Evolutionary conservation across 1,140 invertebrate species (phyloP), one percentile per base, ranked within the genome.

Genomic region (Drosophila bifasciata): DNA sequence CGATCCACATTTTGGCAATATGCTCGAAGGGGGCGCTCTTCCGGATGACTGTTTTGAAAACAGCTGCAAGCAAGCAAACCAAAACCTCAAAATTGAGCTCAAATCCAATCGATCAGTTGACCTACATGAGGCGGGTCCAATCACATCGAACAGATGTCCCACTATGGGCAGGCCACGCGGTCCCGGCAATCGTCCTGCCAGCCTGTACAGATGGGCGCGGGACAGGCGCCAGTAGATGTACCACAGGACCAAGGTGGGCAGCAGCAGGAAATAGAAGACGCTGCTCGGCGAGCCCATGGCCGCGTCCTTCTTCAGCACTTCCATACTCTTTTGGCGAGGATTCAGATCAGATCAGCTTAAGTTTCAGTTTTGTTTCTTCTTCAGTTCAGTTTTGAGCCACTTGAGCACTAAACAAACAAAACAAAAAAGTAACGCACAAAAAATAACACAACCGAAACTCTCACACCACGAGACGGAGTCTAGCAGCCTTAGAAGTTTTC

Each of bases 201-300:
- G 91, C 89, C 96, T 94, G 52, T 95, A 92, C 89, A 96, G 90
- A 70, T 95, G 94, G 17, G 93, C 92, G 17, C 95, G 93, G 0
- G 94, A 95, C 59, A 96, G 91, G 39, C 93, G 93, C 94, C 95
- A 96, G 91, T 96, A 96, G 19, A 94, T 92, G 86, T 94, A 95
- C 92, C 93, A 96, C 8, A 96, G 92, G 0, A 94, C 80, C 7
- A 95, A 5, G 0, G 95, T 94, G 9, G 95, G 95, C 9, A 96
- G 79, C 15, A 96, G 91, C 11, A 96, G 93, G 43, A 94, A 93
- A 58, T 95, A 94, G 83, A 96, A 96, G 16, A 95, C 91, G 49
- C 76, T 91, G 6, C 93, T 94, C 13, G 94, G 92, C 57, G 93
- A 93, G 25, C 93, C 80, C 16, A 91, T 62, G 32, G 81, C 66